Evolutionary conservation across 1,140 invertebrate species (phyloP).

Genomic region (Mylabris phalerata): DNA sequence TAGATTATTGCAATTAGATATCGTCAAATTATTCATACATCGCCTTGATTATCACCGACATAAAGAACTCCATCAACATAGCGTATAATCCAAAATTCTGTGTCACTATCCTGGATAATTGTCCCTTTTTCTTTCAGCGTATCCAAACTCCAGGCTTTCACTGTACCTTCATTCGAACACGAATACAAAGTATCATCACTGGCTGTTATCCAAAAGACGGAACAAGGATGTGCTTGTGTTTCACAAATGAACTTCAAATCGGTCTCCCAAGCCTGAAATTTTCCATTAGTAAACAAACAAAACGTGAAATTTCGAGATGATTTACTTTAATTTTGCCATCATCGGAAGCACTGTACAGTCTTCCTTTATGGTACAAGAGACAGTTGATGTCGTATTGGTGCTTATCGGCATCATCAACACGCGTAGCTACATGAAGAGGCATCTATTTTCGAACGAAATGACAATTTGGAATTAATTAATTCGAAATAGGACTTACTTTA

Average conservation of each 20-base stretch:
- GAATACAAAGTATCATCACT: constrained; percentile 41
- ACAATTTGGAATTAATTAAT: no score
- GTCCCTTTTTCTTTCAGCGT: constrained; percentile 33
- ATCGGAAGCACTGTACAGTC: constrained; percentile 43
- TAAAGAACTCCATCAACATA: constrained; percentile 38
- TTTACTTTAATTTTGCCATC: constrained; percentile 47
- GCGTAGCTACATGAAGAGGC: constrained; percentile 31
- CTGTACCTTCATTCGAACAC: constrained; percentile 45
- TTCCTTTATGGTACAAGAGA: constrained; percentile 38
- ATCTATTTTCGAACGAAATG: constrained; percentile 17
- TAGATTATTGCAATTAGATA: no score
- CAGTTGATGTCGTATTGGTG: constrained; percentile 42
- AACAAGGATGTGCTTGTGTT: constrained; percentile 42
- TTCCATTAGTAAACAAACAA: not conserved
- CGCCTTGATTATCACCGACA: constrained; percentile 44
- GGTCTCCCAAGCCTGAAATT: constrained; percentile 41
- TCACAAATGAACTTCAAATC: constrained; percentile 42
- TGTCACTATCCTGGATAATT: constrained; percentile 27
- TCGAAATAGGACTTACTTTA: no score
- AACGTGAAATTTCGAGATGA: constrained; percentile 1
- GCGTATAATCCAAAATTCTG: constrained; percentile 40
- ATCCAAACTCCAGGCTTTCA: constrained; percentile 42
- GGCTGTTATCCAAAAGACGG: constrained; percentile 40
- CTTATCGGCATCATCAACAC: constrained; percentile 37
- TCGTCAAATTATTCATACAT: constrained; percentile 33